These are phyloP conservation scores for Siniperca knerii DNA, from an alignment of 2,113 vertebrate genomes.

Conservation along the genomic window DNA sequence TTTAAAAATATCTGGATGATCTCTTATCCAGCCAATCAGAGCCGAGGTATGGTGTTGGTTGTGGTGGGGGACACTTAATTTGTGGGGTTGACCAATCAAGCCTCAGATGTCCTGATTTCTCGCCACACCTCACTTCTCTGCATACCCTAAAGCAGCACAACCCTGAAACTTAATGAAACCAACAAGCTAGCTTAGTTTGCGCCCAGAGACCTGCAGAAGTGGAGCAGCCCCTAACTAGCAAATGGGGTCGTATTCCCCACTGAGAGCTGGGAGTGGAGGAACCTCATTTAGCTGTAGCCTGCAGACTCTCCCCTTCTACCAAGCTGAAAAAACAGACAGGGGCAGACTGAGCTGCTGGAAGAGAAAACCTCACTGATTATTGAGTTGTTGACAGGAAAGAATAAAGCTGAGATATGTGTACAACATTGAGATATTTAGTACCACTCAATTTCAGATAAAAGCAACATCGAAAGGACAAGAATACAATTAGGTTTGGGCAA, in stretches of 20 bases:
- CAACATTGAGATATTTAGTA: constrained; percentile 11
- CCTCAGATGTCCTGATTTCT: constrained; percentile 66
- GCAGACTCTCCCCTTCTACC: constrained; percentile 70
- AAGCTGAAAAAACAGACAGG: constrained; percentile 59
- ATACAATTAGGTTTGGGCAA: background rate
- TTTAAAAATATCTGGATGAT: constrained; percentile 38
- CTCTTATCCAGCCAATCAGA: constrained; percentile 51
- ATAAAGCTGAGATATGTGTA: constrained; percentile 43
- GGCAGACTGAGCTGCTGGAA: constrained; percentile 47
- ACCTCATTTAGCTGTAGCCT: constrained; percentile 86
- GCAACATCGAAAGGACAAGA: background rate
- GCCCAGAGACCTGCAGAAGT: constrained; percentile 82
- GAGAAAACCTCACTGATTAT: constrained; percentile 51
- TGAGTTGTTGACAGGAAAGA: constrained; percentile 43
- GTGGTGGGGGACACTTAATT: constrained; percentile 37
- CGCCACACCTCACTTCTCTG: constrained; percentile 57
- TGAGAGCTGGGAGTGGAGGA: constrained; percentile 79
- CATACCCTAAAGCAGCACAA: constrained; percentile 75
- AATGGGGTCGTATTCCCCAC: constrained; percentile 86
- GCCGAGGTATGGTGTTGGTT: background rate
- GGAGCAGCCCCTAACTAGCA: constrained; percentile 80
- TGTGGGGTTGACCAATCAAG: constrained; percentile 57
- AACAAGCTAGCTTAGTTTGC: constrained; percentile 71
- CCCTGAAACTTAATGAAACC: constrained; percentile 77
- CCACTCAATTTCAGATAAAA: constrained; percentile 13